Evolutionary conservation across 1,140 invertebrate genomes (phyloP), one percentile per base, ranked within the genome.

Genomic region (Megathymus violae): DNA sequence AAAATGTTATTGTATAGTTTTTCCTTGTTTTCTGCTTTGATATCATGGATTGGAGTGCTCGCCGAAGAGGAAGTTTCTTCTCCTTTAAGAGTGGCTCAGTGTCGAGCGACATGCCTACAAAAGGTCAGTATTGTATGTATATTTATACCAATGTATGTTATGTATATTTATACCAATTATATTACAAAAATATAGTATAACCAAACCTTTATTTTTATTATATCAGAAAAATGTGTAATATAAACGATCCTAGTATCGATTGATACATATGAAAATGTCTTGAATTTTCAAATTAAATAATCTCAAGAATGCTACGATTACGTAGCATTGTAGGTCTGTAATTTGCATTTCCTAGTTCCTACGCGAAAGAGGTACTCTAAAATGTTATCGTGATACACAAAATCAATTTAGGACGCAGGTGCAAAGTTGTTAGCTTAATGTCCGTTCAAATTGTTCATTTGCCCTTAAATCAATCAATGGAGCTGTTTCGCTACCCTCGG

Each of bases 31-130:
- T 81, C 79, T 66, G 68, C 81, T 62, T 64, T 90, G 52, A 76
- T 86, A 71, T 82, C 78, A 68, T 88, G 88, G 88, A 89, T 87
- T 85, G 84, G 83, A 79, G 86, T 91, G 74, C 46, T 78, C 11
- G 88, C 88, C 48, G 88, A 91, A 67, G 88, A 94, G 89, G 93
- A 94, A 79, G 93, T 94, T 52, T 94, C 93, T 44, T 94, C 94
- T 66, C 94, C 94, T 15, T 85, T 94, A 51, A 92, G 93, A 65
- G 94, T 94, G 59, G 94, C 94, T 47, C 94, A 94, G 74, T 94
- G 94, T 78, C 85, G 94, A 78, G 94, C 94, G 44, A 93, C 93
- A 62, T 94, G 94, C 86, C 91, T 94, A 67, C 92, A 94, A 92
- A 94, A 93, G 93, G 94, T 94, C 91, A 74, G 70, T 47, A 38